phyloP scores from a whole-genome alignment of 2,797 vertebrate genomes.

The Protosalanx chinensis region DNA sequence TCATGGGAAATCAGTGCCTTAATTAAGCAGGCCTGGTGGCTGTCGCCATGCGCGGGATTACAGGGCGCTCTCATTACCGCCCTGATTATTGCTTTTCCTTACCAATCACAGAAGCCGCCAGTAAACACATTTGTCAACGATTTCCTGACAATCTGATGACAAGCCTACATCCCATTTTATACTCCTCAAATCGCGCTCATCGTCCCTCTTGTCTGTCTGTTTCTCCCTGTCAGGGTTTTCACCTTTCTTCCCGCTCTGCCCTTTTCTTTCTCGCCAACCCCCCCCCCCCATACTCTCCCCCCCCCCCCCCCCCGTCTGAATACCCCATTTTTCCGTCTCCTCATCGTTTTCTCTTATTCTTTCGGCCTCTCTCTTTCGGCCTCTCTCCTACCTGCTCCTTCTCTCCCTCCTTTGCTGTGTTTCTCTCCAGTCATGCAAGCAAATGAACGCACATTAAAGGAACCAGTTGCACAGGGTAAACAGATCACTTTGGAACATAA shows the following conservation, averaged over 20 bases:
- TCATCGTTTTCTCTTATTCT: too few species aligned
- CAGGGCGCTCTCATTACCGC: constrained; percentile 60
- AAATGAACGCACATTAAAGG: constrained; percentile 21
- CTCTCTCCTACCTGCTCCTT: too few species aligned
- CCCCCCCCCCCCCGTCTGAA: neutral
- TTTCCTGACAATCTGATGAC: constrained; percentile 56
- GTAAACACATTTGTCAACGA: constrained; percentile 65
- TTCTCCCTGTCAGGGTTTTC: constrained; percentile 1
- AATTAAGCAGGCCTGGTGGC: constrained; percentile 71
- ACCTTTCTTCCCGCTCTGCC: neutral
- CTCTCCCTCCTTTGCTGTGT: too few species aligned
- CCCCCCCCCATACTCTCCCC: neutral
- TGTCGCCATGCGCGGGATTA: constrained; percentile 66
- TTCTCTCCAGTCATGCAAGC: constrained; percentile 11
- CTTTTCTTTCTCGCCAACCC: constrained; percentile 9
- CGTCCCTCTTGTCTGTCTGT: neutral
- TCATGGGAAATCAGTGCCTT: constrained; percentile 73
- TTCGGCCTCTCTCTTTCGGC: too few species aligned
- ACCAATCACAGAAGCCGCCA: constrained; percentile 57
- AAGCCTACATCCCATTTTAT: constrained; percentile 48
- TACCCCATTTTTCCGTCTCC: neutral
- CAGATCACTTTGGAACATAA: constrained; percentile 13
- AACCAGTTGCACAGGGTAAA: constrained; percentile 1
- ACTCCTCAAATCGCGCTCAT: constrained; percentile 21
- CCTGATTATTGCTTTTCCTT: constrained; percentile 68